phyloP scores from a whole-genome alignment of 2,797 vertebrate species.

The Gallinago solitaria region DNA sequence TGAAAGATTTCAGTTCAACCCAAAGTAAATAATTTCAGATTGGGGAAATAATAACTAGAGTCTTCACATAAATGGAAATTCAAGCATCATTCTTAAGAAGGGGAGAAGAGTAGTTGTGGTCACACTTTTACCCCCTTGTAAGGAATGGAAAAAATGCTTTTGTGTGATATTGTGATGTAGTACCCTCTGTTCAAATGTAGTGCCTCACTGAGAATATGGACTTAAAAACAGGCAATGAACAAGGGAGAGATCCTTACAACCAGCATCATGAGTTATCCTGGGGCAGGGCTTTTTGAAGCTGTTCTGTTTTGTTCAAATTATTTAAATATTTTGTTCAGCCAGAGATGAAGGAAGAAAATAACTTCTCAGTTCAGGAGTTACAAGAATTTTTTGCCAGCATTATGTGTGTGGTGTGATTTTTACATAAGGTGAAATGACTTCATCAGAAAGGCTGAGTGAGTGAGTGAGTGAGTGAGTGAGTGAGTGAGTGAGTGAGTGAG shows the following conservation, averaged over 20 bases:
- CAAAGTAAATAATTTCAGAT: conserved; percentile 13
- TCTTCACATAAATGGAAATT: not conserved
- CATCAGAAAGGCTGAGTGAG: not conserved
- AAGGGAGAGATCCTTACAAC: not conserved
- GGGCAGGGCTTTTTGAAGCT: not conserved
- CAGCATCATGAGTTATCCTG: not conserved
- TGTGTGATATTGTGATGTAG: not conserved
- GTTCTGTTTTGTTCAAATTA: not conserved
- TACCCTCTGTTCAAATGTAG: not conserved
- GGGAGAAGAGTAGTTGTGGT: not conserved
- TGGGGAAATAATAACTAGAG: not conserved
- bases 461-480: not conserved
- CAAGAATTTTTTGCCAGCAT: not conserved
- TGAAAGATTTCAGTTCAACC: not conserved
- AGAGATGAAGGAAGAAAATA: not conserved
- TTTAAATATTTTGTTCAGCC: not conserved
- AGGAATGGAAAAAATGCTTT: not conserved
- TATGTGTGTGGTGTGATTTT: not conserved
- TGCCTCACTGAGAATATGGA: not conserved
- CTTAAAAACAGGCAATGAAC: not conserved
- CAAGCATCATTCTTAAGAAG: not conserved
- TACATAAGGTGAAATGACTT: not conserved
- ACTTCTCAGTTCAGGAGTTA: not conserved
- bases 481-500: not conserved
- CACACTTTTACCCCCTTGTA: not conserved